phyloP scores from a whole-genome alignment of 2,113 vertebrate species.

The Potamarius usumacintae region DNA sequence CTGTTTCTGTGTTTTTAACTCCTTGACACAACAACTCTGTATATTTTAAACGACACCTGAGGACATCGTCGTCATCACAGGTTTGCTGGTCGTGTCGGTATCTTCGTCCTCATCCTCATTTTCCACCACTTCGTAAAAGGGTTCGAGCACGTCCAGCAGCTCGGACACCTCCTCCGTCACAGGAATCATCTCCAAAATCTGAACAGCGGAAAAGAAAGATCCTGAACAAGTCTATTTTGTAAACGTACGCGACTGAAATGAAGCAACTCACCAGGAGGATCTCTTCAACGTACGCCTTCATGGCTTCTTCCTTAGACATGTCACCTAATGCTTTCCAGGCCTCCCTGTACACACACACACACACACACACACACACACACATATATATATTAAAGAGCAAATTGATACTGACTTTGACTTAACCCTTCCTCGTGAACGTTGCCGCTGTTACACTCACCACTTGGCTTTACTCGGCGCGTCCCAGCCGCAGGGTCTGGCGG shows the following conservation, averaged over 20 bases:
- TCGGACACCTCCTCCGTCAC: slow-evolving; percentile 92
- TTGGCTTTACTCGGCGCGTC: slow-evolving; percentile 87
- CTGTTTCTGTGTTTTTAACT: neutral
- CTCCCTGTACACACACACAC: slow-evolving; percentile 75
- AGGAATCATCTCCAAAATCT: slow-evolving; percentile 95
- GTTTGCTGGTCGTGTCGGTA: slow-evolving; percentile 70
- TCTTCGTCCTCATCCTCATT: slow-evolving; percentile 53
- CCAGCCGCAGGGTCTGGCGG: slow-evolving; percentile 85
- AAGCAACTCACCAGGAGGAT: slow-evolving; percentile 87
- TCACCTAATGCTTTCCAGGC: slow-evolving; percentile 91
- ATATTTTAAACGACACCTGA: neutral
- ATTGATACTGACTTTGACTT: no score
- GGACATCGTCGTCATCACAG: neutral
- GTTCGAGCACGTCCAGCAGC: slow-evolving; percentile 84
- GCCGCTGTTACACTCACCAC: slow-evolving; percentile 73
- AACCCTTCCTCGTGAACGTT: neutral
- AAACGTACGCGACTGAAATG: neutral
- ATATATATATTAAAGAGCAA: neutral
- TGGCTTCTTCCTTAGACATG: slow-evolving; percentile 92
- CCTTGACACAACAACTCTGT: neutral
- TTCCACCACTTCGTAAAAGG: slow-evolving; percentile 76
- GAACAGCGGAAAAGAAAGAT: neutral
- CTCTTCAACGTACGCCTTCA: slow-evolving; percentile 94
- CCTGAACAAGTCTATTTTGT: neutral
- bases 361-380: neutral